These are phyloP conservation scores for Brachypalpus laphriformis DNA, from an alignment of 2,888 invertebrate species.

Conservation along the genomic window DNA sequence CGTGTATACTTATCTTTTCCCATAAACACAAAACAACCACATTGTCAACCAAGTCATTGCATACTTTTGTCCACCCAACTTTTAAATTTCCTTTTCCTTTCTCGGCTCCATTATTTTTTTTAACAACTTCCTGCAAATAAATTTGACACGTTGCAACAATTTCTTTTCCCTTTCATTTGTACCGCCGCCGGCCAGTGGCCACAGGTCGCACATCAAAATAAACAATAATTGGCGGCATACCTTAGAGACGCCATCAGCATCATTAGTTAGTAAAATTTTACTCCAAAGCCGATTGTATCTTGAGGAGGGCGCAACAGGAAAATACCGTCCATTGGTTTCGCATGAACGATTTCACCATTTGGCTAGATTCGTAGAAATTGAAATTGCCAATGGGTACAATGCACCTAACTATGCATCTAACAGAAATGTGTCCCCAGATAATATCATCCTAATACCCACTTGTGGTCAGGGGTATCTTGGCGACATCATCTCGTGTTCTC, in stretches of 20 bases:
- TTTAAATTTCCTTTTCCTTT: background rate
- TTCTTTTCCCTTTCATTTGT: slow-evolving; percentile 39
- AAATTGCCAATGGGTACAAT: slow-evolving; percentile 34
- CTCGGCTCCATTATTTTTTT: background rate
- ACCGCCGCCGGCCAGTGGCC: slow-evolving; percentile 41
- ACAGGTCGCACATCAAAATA: slow-evolving; percentile 40
- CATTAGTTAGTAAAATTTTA: slow-evolving; percentile 70
- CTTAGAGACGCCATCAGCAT: slow-evolving; percentile 53
- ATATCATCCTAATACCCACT: slow-evolving; percentile 49
- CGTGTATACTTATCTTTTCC: slow-evolving; percentile 4
- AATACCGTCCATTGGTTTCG: slow-evolving; percentile 12
- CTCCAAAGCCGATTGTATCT: slow-evolving; percentile 50
- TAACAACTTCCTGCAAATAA: slow-evolving; percentile 22
- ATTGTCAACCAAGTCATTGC: background rate
- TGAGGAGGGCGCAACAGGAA: slow-evolving; percentile 26
- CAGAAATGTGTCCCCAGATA: slow-evolving; percentile 65
- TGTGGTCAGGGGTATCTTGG: slow-evolving; percentile 40
- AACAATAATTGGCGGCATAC: slow-evolving; percentile 65
- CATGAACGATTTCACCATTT: slow-evolving; percentile 59
- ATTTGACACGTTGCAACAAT: background rate
- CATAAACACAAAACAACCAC: background rate
- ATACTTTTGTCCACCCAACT: slow-evolving; percentile 32
- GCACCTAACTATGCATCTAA: background rate
- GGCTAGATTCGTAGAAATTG: slow-evolving; percentile 59
- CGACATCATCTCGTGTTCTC: slow-evolving; percentile 55